phyloP scores from a whole-genome alignment of 2,797 vertebrate genomes.

The Coregonus sp. region DNA sequence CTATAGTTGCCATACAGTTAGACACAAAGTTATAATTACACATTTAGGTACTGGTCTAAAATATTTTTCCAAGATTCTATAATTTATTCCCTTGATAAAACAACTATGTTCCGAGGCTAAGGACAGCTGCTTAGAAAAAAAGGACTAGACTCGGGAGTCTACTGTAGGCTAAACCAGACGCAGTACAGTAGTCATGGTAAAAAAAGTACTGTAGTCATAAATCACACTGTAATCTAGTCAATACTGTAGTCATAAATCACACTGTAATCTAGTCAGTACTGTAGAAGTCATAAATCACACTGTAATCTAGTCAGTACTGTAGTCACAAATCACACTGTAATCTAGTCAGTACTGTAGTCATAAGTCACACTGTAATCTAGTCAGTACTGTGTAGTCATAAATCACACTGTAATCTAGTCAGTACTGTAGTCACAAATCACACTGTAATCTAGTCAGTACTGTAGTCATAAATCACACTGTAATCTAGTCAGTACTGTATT shows the following conservation, averaged over 20 bases:
- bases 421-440: not conserved
- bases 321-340: too few relatives aligned
- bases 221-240: conserved; percentile 6
- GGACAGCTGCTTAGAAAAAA: not conserved
- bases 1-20: not conserved
- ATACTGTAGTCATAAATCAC: not conserved
- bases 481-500: not conserved
- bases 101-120: not conserved
- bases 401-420: too few relatives aligned
- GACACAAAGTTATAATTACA: not conserved
- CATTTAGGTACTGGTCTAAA: not conserved
- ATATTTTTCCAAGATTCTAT: not conserved
- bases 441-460: not conserved
- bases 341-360: not conserved
- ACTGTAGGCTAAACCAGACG: not conserved
- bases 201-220: not conserved
- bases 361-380: conserved; percentile 7
- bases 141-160: not conserved
- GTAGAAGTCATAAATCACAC: conserved; percentile 8
- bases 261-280: not conserved
- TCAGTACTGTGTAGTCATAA: too few relatives aligned
- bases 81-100: not conserved
- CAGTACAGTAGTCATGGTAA: not conserved
- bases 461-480: too few relatives aligned
- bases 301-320: not conserved